These are phyloP conservation scores for Scomber colias DNA, from an alignment of 2,113 vertebrate genomes.

Conservation along the genomic window DNA sequence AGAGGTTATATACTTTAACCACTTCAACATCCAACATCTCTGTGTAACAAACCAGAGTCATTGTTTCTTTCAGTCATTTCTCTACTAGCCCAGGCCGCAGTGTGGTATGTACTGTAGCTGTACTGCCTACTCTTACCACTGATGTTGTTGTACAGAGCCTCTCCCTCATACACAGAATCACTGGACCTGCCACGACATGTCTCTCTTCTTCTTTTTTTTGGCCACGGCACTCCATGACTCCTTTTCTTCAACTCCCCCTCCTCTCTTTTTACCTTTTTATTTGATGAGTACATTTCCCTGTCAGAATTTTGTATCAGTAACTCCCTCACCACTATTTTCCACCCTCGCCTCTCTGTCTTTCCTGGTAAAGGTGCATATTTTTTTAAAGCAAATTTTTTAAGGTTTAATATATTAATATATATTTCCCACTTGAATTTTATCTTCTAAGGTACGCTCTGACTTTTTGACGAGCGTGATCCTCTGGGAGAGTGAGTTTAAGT, in stretches of 20 bases:
- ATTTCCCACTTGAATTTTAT: neutral
- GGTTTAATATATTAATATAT: slow-evolving; percentile 42
- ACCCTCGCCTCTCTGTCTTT: slow-evolving; percentile 8
- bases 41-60: slow-evolving; percentile 25
- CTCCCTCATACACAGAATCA: slow-evolving; percentile 32
- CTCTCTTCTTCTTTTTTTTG: slow-evolving; percentile 25
- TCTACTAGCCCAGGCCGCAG: slow-evolving; percentile 45
- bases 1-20: slow-evolving; percentile 27
- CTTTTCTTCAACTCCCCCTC: neutral
- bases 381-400: slow-evolving; percentile 9
- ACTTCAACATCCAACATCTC: slow-evolving; percentile 23
- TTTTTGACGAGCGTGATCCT: slow-evolving; percentile 37
- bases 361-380: neutral
- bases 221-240: slow-evolving; percentile 9
- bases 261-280: neutral
- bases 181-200: slow-evolving; percentile 62
- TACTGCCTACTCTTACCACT: slow-evolving; percentile 45
- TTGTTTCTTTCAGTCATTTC: no score
- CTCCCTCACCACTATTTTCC: no score
- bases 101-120: slow-evolving; percentile 46
- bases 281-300: slow-evolving; percentile 11
- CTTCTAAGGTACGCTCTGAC: slow-evolving; percentile 11
- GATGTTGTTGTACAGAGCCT: slow-evolving; percentile 48
- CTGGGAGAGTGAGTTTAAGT: slow-evolving; percentile 18
- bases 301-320: slow-evolving; percentile 7